Evolutionary conservation across 2,113 vertebrate genomes (phyloP), one percentile per base, ranked within the genome.

Genomic region (Eubucco bourcierii): DNA sequence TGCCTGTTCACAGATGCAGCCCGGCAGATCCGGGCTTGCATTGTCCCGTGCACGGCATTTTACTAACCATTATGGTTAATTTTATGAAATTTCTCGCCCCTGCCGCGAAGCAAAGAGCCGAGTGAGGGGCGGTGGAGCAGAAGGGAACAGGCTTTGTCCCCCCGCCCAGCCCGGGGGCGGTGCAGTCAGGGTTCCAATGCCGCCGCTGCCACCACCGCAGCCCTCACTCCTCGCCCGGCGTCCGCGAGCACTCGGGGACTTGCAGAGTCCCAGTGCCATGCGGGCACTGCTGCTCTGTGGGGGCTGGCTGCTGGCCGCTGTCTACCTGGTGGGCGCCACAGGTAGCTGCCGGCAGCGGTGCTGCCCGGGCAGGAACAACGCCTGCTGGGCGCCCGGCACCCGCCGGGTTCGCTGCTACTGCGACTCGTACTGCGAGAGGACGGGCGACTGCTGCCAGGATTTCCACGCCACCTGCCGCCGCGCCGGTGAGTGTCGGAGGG

Each of bases 401-500:
- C 96, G 84, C 53, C 95, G 92, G 80, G 94, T 97, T 4, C 96
- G n/a, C 84, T 99, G 98, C 87, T 99, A 98, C 97, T 99, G 98
- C 39, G 98, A 99, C 78, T 96, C 98, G 0, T 98, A 99, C 96
- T 99, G 98, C 28, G 95, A 97, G 90, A 98, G 98, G 89, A 98
- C 97, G 1, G 97, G 98, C 0, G 98, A 99, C 97, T 99, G 98
- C 95, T 99, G 98, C n/a, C 96, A 97, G 60, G 98, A 99, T 94
- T 98, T 98, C 63, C 95, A 73, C 1, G 65, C 70, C 4, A 95
- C 95, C n/a, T 99, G 98, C 66, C 98, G 96, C 88, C 97, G 84
- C 24, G 97, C 98, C 7, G 98, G 98, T 99, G 97, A 98, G 98
- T 65, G 46, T 10, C 2, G 5, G 47, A 21, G 24, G 89, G 53